Evolutionary conservation across 2,888 invertebrate genomes (phyloP), one percentile per base, ranked within the genome.

Genomic region (Cryptus viduatorius): DNA sequence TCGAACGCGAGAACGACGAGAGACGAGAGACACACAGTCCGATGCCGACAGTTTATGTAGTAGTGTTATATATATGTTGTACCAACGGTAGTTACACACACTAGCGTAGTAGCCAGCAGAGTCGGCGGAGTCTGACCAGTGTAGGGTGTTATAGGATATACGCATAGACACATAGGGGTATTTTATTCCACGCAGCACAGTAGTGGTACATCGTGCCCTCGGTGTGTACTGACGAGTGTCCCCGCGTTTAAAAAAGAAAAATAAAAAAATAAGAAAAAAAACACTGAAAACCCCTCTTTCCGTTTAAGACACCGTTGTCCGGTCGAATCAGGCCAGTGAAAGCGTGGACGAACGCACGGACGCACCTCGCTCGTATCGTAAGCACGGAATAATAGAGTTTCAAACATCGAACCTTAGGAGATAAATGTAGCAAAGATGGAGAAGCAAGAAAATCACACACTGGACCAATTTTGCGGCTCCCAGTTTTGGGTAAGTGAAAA

Each of bases 391-490:
- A 61, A 48, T 56, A 24, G 53, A 14, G 29, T 59, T 80, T 50
- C 50, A 68, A 86, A 79, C 81, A 16, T 81, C 71, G 71, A 50
- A 14, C 44, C 44, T 29, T 42, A 53, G 31, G n/a, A 10, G 73
- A 64, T 83, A 87, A 86, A 89, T 90, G 89, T 87, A 87, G 89
- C 89, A 86, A 37, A 93, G 90, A 95, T 95, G 94, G 94, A 94
- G 90, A 92, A 95, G 93, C 95, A 95, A 94, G 94, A 93, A 91
- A 92, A 95, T 93, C 95, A 95, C 92, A 94, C 95, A 89, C 96
- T 97, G 95, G 96, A 97, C 94, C 94, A 95, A 89, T 97, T 97
- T 95, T 97, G 97, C 93, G 97, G 97, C 88, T 96, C 96, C 79
- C 94, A 94, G 93, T 97, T 97, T 95, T 97, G 97, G 97, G 97